These are phyloP conservation scores for Nezara viridula DNA, from an alignment of 2,888 invertebrate species.

Conservation along the genomic window DNA sequence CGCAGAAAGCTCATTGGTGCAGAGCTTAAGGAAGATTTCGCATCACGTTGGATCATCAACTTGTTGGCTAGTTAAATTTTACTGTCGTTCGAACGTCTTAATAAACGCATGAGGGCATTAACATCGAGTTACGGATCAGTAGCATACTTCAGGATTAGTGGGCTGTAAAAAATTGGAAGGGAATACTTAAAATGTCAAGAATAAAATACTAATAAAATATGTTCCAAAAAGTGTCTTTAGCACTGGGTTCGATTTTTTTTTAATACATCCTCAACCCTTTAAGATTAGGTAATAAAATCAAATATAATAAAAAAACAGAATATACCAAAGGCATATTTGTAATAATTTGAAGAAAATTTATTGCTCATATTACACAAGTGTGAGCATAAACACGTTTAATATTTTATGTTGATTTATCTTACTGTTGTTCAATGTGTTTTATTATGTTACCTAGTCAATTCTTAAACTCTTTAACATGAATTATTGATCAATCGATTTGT, in stretches of 20 bases:
- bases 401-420: background rate
- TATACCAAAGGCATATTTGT: background rate
- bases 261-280: background rate
- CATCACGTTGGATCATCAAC: background rate
- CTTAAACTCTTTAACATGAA: no score
- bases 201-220: conserved; percentile 16
- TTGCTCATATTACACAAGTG: background rate
- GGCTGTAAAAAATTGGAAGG: background rate
- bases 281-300: background rate
- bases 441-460: background rate
- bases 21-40: background rate
- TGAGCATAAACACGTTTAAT: background rate
- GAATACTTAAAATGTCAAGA: conserved; percentile 33
- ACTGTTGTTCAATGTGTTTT: background rate
- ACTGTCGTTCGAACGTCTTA: background rate
- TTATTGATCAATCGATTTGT: no score
- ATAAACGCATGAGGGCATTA: background rate
- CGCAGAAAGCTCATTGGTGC: background rate
- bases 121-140: background rate
- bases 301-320: background rate
- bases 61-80: conserved; percentile 11
- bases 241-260: background rate
- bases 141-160: conserved; percentile 5
- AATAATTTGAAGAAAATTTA: background rate
- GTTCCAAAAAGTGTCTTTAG: background rate